Conservation (phyloP, 2,888 invertebrate species). For the Dryobotodes eremita region DNA sequence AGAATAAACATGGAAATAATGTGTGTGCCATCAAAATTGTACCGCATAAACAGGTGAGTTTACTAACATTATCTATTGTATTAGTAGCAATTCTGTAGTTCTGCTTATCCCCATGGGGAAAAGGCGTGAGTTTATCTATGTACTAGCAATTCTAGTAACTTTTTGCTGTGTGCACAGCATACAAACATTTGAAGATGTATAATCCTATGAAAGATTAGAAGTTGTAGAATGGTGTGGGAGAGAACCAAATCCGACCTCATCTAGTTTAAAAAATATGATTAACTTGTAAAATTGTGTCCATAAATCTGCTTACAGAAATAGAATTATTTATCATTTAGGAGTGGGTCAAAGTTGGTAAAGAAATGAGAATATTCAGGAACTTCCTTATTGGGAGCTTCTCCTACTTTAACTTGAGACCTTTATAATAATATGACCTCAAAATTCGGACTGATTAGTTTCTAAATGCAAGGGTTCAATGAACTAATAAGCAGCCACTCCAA, state of each 20-base stretch:
- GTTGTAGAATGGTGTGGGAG: background rate
- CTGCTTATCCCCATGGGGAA: background rate
- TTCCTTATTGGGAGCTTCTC: no score
- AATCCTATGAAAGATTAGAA: background rate
- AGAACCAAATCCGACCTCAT: background rate
- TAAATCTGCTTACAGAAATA: no score
- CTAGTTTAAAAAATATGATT: no score
- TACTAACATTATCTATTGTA: background rate
- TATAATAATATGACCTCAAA: background rate
- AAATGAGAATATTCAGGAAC: background rate
- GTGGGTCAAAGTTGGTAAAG: background rate
- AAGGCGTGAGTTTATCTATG: background rate
- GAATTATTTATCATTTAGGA: background rate
- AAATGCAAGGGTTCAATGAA: background rate
- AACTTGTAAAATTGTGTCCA: no score
- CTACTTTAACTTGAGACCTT: background rate
- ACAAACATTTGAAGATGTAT: background rate
- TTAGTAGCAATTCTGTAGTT: background rate
- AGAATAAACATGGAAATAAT: conserved; percentile 89
- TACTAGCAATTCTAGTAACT: background rate
- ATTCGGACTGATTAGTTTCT: background rate
- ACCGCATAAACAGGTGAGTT: conserved; percentile 87
- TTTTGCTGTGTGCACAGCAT: background rate
- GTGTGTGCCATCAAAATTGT: conserved; percentile 92
- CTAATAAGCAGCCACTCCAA: background rate